phyloP scores from a whole-genome alignment of 2,113 vertebrate species.

The Ceyx melanurus region DNA sequence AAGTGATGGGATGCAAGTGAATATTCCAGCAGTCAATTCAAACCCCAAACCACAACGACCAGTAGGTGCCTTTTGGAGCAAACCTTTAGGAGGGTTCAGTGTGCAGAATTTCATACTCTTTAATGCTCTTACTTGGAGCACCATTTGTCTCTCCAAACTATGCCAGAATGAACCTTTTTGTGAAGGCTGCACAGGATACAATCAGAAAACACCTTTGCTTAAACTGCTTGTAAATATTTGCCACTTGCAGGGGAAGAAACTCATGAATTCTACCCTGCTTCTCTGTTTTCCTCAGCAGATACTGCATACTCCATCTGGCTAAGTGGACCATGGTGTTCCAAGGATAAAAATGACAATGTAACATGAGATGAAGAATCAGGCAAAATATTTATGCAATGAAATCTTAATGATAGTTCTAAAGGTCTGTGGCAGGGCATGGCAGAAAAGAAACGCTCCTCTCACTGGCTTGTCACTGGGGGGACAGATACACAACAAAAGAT shows the following conservation, averaged over 20 bases:
- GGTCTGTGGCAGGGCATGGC: background rate
- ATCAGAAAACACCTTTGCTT: background rate
- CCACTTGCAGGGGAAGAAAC: background rate
- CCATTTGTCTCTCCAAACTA: background rate
- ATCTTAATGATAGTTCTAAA: background rate
- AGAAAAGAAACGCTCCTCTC: background rate
- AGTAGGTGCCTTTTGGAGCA: background rate
- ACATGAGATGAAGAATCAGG: slow-evolving; percentile 3
- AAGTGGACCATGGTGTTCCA: background rate
- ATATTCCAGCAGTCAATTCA: background rate
- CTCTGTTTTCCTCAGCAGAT: background rate
- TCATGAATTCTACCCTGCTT: fast-evolving
- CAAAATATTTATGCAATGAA: slow-evolving; percentile 29
- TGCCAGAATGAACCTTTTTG: background rate
- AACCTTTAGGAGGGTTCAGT: background rate
- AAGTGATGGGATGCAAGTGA: background rate
- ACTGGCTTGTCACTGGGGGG: background rate
- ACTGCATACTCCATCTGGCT: fast-evolving
- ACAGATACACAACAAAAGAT: background rate
- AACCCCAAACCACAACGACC: background rate
- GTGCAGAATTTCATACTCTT: background rate
- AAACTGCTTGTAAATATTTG: background rate
- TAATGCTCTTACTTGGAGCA: background rate
- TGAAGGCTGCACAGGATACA: background rate
- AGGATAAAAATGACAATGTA: background rate